Evolutionary conservation across 2,888 invertebrate genomes (phyloP).

Genomic region (Nasonovia ribisnigri): DNA sequence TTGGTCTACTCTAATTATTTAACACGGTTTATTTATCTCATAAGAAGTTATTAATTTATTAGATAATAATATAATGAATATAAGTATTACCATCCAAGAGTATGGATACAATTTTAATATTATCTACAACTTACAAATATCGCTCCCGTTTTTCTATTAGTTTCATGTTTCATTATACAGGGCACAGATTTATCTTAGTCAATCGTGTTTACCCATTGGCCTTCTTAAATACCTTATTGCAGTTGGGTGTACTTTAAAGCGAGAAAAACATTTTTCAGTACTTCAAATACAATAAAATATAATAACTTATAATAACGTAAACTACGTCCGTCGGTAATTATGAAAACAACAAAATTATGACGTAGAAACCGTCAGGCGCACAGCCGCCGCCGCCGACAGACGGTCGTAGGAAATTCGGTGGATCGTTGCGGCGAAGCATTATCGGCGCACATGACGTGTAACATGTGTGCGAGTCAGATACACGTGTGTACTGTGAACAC

Average conservation of each 20-base stretch:
- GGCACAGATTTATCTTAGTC: too few species aligned
- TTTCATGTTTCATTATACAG: too few species aligned
- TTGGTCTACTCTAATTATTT: too few species aligned
- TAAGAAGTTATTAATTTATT: too few species aligned
- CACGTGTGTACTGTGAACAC: not conserved
- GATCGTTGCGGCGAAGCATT: not conserved
- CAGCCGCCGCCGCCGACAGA: not conserved
- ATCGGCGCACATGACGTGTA: not conserved
- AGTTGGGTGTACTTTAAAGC: too few species aligned
- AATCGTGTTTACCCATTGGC: not conserved
- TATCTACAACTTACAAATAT: too few species aligned
- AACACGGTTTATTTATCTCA: too few species aligned
- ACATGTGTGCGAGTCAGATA: slow-evolving; percentile 13
- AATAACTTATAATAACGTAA: not conserved
- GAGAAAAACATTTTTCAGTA: not conserved
- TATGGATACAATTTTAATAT: too few species aligned
- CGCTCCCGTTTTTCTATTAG: too few species aligned
- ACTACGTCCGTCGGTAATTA: not conserved
- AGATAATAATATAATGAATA: too few species aligned
- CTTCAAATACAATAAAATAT: not conserved
- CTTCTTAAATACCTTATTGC: not conserved
- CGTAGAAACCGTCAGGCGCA: not conserved
- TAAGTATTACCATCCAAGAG: too few species aligned
- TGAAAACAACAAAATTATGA: not conserved
- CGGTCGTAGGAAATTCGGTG: not conserved